Evolutionary conservation across 2,888 invertebrate species (phyloP), one percentile per base, ranked within the genome.

Genomic region (Autographa gamma): DNA sequence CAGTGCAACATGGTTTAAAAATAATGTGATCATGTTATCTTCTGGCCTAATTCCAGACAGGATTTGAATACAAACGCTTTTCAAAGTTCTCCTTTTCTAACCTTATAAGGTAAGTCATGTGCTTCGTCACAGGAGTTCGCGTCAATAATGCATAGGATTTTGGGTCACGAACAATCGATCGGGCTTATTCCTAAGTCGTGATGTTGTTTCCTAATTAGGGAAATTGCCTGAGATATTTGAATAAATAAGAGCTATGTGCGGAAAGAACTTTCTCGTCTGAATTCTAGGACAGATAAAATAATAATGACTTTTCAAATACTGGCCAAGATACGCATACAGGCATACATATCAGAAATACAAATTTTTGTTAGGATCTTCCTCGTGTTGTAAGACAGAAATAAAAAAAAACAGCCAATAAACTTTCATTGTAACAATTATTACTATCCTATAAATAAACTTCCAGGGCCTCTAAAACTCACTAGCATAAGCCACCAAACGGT

Each of bases 151-250:
- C n/a, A 38, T 5, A 48, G 16, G 48, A n/a, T 48, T 48, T 48
- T 48, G n/a, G 48, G 48, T 48, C 48, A 48, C 48, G 48, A 48
- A 48, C 48, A 3, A 48, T 48, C 48, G 48, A 48, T 7, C n/a
- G 16, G n/a, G n/a, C 16, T n/a, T 8, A n/a, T 5, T 43, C 43
- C n/a, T n/a, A 6, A 48, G 48, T 48, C 48, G 48, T 48, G 48
- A 48, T n/a, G 48, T n/a, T 16, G 48, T 48, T 48, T 48, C 48
- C n/a, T 48, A 48, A 48, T 48, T 48, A 48, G 48, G 48, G n/a
- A 48, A 48, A n/a, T 48, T n/a, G 48, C 6, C 48, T 48, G 48
- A 9, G n/a, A 48, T 48, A 48, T 48, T 48, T 48, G 48, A 43
- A 48, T 48, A 48, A 43, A 43, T 14, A 43, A 14, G 41, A 43